Base-by-base conservation (phyloP, 2,888 invertebrate genomes). In the Dromius quadrimaculatus region DNA sequence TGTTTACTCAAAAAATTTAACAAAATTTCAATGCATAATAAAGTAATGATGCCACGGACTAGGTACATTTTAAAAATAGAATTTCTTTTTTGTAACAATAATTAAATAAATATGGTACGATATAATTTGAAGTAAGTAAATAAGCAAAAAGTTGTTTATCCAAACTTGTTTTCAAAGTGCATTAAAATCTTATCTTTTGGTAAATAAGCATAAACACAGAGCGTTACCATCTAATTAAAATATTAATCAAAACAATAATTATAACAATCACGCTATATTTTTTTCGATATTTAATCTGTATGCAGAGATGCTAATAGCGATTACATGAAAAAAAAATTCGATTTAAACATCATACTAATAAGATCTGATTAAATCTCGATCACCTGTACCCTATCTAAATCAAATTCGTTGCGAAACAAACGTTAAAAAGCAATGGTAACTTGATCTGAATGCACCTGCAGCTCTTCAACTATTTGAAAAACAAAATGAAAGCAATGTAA, bases 361-460 rank as follows among this genome's bases (percentile, higher is more conserved):
- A 57, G 43, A 68, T 41, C 59, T 45, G 68, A 68, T 68, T 68
- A 68, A 43, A 68, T 57, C 22, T 0, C 15, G 22, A 54, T 57
- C 34, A 47, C 64, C 47, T 47, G 47, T 64, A 19, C 50, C 22
- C 32, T 41, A 62, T 62, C 38, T 34, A 50, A 64, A 54, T 54
- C 43, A 45, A 47, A 47, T 64, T 47, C 19, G 50, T 64, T 64
- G 64, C 64, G 38, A 64, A 64, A 64, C 36, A 64, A 62, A 62
- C 38, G 19, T 23, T 22, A 62, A 62, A 59, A 59, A 62, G 23
- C 23, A 41, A 62, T 62, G 32, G 68, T 68, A 68, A 68, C 59
- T 59, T 59, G 68, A 68, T 66, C 36, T 59, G 43, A 23, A 41
- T 68, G 68, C 68, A 68, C 68, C 68, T 68, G 68, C 68, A 68